These are phyloP conservation scores for Geodia barretti DNA, from an alignment of 37 sponge, comb jelly and placozoan species.

Conservation along the genomic window DNA sequence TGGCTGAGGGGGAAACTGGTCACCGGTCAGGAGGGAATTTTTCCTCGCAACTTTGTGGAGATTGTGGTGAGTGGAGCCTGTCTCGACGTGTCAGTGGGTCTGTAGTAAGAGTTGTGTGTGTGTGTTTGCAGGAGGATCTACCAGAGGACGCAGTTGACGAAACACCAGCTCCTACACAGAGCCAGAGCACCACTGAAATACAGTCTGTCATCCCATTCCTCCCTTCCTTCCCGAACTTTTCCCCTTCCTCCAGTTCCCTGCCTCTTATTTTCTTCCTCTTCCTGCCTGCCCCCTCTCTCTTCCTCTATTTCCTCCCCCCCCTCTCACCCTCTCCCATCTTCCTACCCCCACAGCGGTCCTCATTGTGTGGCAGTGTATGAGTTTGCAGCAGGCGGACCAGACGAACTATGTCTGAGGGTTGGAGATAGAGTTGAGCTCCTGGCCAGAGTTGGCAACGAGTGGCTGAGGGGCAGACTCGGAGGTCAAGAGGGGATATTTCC, in stretches of 20 bases:
- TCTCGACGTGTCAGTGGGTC: no score
- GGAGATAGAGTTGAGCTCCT: slow-evolving; percentile 54
- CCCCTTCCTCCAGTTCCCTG: no score
- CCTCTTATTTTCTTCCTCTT: neutral
- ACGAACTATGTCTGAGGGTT: slow-evolving; percentile 55
- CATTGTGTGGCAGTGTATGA: slow-evolving; percentile 63
- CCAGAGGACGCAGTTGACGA: slow-evolving; percentile 32
- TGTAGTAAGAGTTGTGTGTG: neutral
- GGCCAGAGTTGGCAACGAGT: slow-evolving; percentile 52
- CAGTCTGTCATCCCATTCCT: no score
- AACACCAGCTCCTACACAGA: neutral
- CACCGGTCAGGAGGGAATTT: slow-evolving; percentile 68
- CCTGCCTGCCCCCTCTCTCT: slow-evolving; percentile 1
- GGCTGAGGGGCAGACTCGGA: slow-evolving; percentile 52
- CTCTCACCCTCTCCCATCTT: neutral
- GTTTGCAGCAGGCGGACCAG: slow-evolving; percentile 53
- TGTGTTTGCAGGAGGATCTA: slow-evolving; percentile 35
- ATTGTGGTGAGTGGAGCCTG: slow-evolving; percentile 44
- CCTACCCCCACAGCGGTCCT: slow-evolving; percentile 35
- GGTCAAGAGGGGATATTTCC: slow-evolving; percentile 57
- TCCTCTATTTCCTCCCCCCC: neutral
- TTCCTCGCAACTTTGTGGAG: slow-evolving; percentile 80
- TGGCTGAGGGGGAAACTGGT: slow-evolving; percentile 82
- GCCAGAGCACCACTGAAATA: neutral
- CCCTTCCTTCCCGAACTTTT: no score